Base-by-base conservation (phyloP, 1,140 invertebrate species). In the Drosophila dunni region DNA sequence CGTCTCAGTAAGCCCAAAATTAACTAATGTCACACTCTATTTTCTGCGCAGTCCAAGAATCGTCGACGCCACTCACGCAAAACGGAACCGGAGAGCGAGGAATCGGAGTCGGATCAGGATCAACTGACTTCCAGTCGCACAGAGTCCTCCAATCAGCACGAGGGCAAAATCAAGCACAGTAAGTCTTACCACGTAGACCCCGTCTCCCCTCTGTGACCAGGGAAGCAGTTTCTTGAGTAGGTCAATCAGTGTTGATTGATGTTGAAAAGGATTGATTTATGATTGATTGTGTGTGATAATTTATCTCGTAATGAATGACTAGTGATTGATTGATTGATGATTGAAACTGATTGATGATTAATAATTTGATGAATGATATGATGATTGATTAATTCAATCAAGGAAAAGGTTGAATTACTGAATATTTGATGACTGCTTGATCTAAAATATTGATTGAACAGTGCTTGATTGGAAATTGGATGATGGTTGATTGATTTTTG, bases 61-160 rank as follows among this genome's bases (percentile, higher is more conserved):
- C 93, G 93, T 53, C 92, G 94, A 79, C 94, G 94, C 85, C 94
- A 92, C 93, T 93, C 94, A 81, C 84, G 94, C 82, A 94, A 94
- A 91, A 93, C 93, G 2, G 95, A 96, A 84, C 94, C 95, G 61
- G 95, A 96, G 91, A 95, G 95, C 81, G 95, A 96, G 91, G 95
- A 96, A 78, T 96, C 95, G 80, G 95, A 96, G 89, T 96, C 95
- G 78, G 96, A 96, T 92, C 94, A 94, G 66, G 96, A 96, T 81
- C 95, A 95, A 80, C 88, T 96, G 75, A 96, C 95, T 54, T 95
- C 95, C 69, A 96, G 95, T 91, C 93, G 95, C 85, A 96, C 95
- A 45, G 95, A 96, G 91, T 96, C 95, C 77, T 96, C 95, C 85
- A 96, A 96, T 93, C 95, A 96, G 84, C 93, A 96, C 75, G 95